Evolutionary conservation across 2,797 vertebrate species (phyloP), one percentile per base, ranked within the genome.

Genomic region (Platyrinchus mystaceus): DNA sequence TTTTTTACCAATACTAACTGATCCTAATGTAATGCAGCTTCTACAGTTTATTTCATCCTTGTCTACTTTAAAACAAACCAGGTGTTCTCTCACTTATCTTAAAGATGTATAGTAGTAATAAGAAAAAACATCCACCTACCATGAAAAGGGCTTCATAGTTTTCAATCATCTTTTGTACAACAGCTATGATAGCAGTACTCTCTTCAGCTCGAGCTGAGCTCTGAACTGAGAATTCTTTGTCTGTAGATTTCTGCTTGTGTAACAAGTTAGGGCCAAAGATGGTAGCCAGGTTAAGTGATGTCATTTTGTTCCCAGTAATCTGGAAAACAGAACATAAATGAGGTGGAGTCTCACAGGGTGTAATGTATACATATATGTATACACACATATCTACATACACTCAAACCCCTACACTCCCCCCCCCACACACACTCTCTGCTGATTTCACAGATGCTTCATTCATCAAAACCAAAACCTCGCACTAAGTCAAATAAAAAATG

Each of bases 221-320:
- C 97, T 99, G 98, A 43, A 99, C 99, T 0, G 98, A 98, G 98
- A 99, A 99, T 97, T 99, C 99, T 94, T 99, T 99, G 98, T 99
- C 99, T 5, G 99, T 98, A 91, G 98, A 99, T 90, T 99, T 99
- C 95, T 99, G 99, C 96, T 99, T 99, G 97, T 99, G 99, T 84
- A 99, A 97, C 64, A 99, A 97, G 95, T 99, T 99, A 87, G 99
- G 99, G 36, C 99, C 99, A 91, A 99, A 99, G 97, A 99, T 99
- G 76, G 99, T 99, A 64, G 99, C 99, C 96, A 99, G 97, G 95
- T 99, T 99, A 58, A 99, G 98, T 0, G 99, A 98, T 12, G 99
- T 99, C 99, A 99, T 99, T 98, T 99, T 99, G 97, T 99, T 99
- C 94, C 99, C 99, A 85, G 98, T 98, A 69, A 99, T 95, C 99